Base-by-base conservation (phyloP, 35 echinoderm and acorn worm species). In the Diadema setosum region DNA sequence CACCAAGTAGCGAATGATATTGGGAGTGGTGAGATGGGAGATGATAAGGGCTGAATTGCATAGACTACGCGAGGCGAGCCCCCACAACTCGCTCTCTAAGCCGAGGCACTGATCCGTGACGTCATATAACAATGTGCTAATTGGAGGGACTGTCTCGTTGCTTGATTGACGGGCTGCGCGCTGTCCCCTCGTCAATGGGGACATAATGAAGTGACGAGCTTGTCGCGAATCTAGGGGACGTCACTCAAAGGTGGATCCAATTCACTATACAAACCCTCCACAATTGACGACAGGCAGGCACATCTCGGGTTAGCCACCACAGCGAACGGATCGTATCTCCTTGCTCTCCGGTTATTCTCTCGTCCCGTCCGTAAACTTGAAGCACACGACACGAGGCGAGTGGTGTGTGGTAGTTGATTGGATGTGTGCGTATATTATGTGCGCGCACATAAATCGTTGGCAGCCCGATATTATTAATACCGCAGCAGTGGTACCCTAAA, bases 151-250 rank as follows among this genome's bases (percentile, higher is more conserved):
- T 78, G 73, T 78, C 73, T 78, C 73, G 73, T 2, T 42, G 35
- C 11, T 15, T 78, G 73, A 78, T 78, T 78, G 73, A 78, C 73
- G 44, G 73, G 73, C 21, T 14, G 36, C 33, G 27, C 39, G 12
- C 35, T 35, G 73, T 2, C 27, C 36, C n/a, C 73, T 43, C 24
- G 73, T 78, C 73, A 78, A 78, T 78, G 73, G 73, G 73, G 73
- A 78, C 73, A 78, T 44, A 78, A 78, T 78, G 70, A 76, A 76
- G 70, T 76, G 70, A 76, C 70, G 70, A 76, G 70, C 70, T 43
- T 76, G 70, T 76, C 70, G 43, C 39, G n/a, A n/a, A 76, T 25
- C 70, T 36, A 39, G 8, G 33, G 73, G 73, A 41, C 44, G 73
- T 78, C 73, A 78, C 40, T 78, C 73, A 78, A 44, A 42, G 37